These are phyloP conservation scores for Chaetoderma sp. DNA, from an alignment of 2,888 invertebrate species.

Conservation along the genomic window DNA sequence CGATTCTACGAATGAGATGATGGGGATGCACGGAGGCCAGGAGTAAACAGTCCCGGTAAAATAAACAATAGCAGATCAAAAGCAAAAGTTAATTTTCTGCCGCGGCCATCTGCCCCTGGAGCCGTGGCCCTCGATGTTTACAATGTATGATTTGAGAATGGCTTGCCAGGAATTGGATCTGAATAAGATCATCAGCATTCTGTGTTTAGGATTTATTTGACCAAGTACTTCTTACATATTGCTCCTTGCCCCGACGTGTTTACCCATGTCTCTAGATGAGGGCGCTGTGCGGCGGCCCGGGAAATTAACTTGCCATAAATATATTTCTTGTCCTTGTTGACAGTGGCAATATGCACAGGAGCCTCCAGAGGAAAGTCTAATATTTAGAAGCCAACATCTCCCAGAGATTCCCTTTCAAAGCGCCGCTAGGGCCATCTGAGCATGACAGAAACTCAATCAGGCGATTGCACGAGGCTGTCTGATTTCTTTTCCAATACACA, in stretches of 20 bases:
- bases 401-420: no score
- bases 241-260: slow-evolving; percentile 27
- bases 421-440: slow-evolving; percentile 16
- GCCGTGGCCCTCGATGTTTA: slow-evolving; percentile 29
- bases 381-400: no score
- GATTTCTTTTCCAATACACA: no score
- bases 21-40: background rate
- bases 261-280: slow-evolving; percentile 36
- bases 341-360: slow-evolving; percentile 38
- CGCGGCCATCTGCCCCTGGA: slow-evolving; percentile 17
- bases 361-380: no score
- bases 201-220: slow-evolving; percentile 40
- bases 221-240: slow-evolving; percentile 30
- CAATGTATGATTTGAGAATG: slow-evolving; percentile 28
- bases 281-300: slow-evolving; percentile 15
- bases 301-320: slow-evolving; percentile 43
- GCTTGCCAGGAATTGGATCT: slow-evolving; percentile 33
- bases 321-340: slow-evolving; percentile 34
- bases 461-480: slow-evolving; percentile 25
- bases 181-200: slow-evolving; percentile 19
- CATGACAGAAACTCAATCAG: slow-evolving; percentile 32
- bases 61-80: slow-evolving; percentile 38
- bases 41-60: slow-evolving; percentile 35
- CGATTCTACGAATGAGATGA: no score
- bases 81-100: slow-evolving; percentile 39